A percentile compares a stretch with the other conserved stretches of the same genome.
Evolutionary conservation across 30 jellyfish, hydroid and myxozoan genomes (phyloP).

Genomic region (Hydra vulgaris): DNA sequence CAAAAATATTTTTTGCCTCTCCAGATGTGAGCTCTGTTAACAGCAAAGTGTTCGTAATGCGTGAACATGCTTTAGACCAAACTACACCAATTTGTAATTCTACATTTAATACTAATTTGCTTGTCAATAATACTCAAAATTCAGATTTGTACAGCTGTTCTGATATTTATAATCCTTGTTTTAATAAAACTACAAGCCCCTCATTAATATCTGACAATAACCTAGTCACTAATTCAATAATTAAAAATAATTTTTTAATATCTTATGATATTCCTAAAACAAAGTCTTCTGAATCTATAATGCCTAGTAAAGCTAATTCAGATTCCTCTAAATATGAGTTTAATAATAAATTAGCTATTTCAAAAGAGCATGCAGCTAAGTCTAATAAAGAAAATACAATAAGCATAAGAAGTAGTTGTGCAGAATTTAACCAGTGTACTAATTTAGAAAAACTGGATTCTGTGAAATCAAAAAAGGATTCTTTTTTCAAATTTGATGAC

Average conservation of each 20-base stretch:
- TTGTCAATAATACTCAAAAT: not conserved
- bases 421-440: no score
- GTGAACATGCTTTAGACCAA: not conserved
- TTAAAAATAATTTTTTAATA: no score
- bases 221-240: not conserved
- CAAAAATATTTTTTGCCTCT: not conserved
- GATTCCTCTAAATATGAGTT: no score
- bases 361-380: no score
- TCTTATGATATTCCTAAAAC: not conserved
- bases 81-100: not conserved
- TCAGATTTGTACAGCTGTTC: not conserved
- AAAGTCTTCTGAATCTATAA: not conserved
- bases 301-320: no score
- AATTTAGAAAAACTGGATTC: no score
- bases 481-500: slow-evolving; percentile 39
- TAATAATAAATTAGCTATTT: no score
- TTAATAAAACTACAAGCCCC: not conserved
- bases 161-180: not conserved
- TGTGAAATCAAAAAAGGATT: not conserved
- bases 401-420: no score
- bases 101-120: not conserved
- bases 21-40: not conserved
- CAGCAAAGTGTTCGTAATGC: not conserved
- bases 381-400: no score
- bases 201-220: not conserved